phyloP scores from a whole-genome alignment of 2,113 vertebrate species.

The Calyptommatus sinebrachiatus region DNA sequence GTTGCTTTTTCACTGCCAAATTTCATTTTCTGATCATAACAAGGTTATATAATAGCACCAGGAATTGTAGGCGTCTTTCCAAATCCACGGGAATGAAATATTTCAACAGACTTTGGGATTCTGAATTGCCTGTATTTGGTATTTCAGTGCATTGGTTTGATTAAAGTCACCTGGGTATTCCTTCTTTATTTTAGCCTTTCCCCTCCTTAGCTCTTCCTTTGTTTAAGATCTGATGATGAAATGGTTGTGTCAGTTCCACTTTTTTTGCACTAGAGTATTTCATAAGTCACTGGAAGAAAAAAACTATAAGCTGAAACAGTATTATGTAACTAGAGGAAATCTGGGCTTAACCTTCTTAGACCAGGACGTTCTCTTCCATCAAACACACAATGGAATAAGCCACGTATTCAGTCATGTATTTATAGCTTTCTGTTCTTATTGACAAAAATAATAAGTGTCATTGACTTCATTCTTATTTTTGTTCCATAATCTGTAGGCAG shows the following conservation, averaged over 20 bases:
- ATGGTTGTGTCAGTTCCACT: neutral
- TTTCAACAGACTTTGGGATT: neutral
- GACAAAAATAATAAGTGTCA: no score
- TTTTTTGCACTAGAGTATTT: no score
- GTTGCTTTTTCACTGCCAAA: neutral
- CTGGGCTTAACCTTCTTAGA: neutral
- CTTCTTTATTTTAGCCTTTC: neutral
- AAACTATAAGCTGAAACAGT: neutral
- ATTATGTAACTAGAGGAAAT: neutral
- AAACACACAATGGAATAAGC: neutral
- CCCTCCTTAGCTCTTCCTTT: neutral
- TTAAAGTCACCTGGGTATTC: no score
- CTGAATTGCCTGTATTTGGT: neutral
- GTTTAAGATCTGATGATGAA: neutral
- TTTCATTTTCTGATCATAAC: neutral
- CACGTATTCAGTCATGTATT: neutral
- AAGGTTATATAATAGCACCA: neutral
- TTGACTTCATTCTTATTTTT: no score
- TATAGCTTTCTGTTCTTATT: neutral
- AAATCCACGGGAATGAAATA: neutral
- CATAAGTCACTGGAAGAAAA: neutral
- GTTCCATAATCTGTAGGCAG: neutral
- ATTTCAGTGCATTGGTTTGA: neutral
- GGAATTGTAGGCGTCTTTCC: neutral
- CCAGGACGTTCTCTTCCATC: neutral